Percentiles rank a stretch among this genome's conserved stretches.
Evolutionary conservation across 1,140 invertebrate genomes (phyloP).

Genomic region (Drosophila repleta): DNA sequence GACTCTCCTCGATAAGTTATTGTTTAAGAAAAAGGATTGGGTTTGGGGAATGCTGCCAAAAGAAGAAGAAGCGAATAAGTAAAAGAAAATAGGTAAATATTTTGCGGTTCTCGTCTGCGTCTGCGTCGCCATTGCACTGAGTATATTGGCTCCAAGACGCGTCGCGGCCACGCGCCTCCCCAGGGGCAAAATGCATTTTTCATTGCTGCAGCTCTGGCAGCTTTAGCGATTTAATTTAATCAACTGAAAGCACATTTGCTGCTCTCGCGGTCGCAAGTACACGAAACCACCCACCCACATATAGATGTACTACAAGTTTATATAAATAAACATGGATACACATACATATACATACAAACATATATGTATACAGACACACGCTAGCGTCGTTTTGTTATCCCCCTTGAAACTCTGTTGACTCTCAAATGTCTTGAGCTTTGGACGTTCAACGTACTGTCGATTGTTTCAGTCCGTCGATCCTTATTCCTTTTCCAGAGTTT

Average conservation of each 20-base stretch:
- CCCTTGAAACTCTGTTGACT: too few species aligned
- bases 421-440: too few species aligned
- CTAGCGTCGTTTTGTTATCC: neutral
- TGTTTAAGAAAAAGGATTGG: conserved; percentile 39
- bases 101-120: conserved; percentile 52
- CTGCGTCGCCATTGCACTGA: conserved; percentile 77
- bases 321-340: neutral
- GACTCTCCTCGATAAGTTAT: conserved; percentile 49
- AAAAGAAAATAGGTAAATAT: conserved; percentile 69
- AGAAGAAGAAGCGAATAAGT: conserved; percentile 25
- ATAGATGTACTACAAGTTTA: neutral
- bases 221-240: conserved; percentile 83
- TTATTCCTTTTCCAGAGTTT: too few species aligned
- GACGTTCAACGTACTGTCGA: too few species aligned
- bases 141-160: conserved; percentile 62
- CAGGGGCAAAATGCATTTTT: conserved; percentile 62
- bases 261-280: conserved; percentile 62
- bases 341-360: neutral
- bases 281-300: conserved; percentile 15
- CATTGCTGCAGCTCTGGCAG: conserved; percentile 62
- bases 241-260: conserved; percentile 83
- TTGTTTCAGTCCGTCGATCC: neutral
- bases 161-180: conserved; percentile 8
- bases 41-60: conserved; percentile 31
- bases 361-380: neutral